Conservation (phyloP, 2,888 invertebrate genomes). For the Archaeoteleia sp. region DNA sequence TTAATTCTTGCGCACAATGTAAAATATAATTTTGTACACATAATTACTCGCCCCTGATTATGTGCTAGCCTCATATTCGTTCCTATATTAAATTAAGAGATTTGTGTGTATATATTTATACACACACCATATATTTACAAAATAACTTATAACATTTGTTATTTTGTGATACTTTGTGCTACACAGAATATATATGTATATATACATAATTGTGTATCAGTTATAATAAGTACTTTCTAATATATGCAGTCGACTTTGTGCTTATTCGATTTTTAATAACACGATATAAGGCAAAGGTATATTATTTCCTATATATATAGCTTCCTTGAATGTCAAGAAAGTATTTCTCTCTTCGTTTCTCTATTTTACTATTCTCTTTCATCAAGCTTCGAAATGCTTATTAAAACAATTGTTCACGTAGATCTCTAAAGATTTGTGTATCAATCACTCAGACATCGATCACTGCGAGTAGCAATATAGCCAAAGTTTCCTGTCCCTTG, state of each 20-base stretch:
- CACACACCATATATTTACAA: conserved; percentile 56
- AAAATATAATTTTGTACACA: conserved; percentile 39
- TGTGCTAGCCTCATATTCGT: conserved; percentile 27
- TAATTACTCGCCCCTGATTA: conserved; percentile 37
- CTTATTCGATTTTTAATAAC: conserved; percentile 19
- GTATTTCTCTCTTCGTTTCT: not conserved
- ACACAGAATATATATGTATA: conserved; percentile 22
- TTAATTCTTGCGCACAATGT: too few relatives aligned
- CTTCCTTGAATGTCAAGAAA: conserved; percentile 34
- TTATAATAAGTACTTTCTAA: conserved; percentile 37
- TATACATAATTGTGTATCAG: conserved; percentile 20
- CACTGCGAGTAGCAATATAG: too few relatives aligned
- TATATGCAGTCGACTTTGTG: conserved; percentile 40
- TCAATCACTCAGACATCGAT: too few relatives aligned
- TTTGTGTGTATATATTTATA: conserved; percentile 27
- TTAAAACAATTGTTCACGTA: not conserved
- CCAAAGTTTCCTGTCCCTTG: too few relatives aligned
- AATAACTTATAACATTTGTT: conserved; percentile 42
- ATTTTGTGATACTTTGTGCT: conserved; percentile 33
- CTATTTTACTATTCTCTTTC: not conserved
- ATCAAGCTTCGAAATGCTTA: not conserved
- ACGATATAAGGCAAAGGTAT: conserved; percentile 35
- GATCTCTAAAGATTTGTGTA: too few relatives aligned
- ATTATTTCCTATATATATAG: conserved; percentile 10
- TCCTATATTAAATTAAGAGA: conserved; percentile 9